Base-by-base conservation (phyloP, 64 coral and sea anemone genomes). In the Orbicella faveolata region DNA sequence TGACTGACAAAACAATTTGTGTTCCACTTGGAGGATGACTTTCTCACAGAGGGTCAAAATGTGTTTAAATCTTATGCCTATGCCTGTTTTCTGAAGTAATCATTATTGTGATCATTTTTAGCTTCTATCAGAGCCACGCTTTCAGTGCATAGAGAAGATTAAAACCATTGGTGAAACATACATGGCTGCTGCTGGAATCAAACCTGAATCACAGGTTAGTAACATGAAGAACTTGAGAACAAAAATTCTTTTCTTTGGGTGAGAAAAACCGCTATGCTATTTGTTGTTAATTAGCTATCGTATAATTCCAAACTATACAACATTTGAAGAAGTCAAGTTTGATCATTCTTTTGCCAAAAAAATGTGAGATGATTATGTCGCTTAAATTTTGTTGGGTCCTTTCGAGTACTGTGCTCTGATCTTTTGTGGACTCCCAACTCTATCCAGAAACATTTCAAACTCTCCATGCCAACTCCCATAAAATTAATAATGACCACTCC, bases 151-250 rank as follows among this genome's bases (percentile, higher is more conserved):
- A 36, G 96, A 99, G 79, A 99, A 99, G 75, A 99, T 99, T 36
- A 99, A 99, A 67, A 99, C 94, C 70, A 99, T 99, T 74, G 96
- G 96, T 64, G 96, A 99, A 81, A 99, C 96, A 48, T 99, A 99
- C 88, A 99, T 99, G 96, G 96, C 96, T 39, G 96, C 96, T 41
- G 95, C 96, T 12, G 96, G 96, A 84, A 99, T 99, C 26, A 99
- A 99, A 75, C 96, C 96, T 14, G 96, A 99, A 79, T 93, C 96
- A 68, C 82, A 84, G 96, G 96, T 98, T 57, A 84, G 84, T 51
- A 48, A 52, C 51, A 3, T 14, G 18, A 34, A 84, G 18, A 67
- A 54, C 21, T 10, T 62, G 6, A 36, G 68, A 9, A 9, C 16
- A 21, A 55, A 16, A n/a, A n/a, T 25, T 6, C 8, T 14, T 14